phyloP scores from a whole-genome alignment of 2,888 invertebrate genomes.

The Lasioglossum oenotherae region DNA sequence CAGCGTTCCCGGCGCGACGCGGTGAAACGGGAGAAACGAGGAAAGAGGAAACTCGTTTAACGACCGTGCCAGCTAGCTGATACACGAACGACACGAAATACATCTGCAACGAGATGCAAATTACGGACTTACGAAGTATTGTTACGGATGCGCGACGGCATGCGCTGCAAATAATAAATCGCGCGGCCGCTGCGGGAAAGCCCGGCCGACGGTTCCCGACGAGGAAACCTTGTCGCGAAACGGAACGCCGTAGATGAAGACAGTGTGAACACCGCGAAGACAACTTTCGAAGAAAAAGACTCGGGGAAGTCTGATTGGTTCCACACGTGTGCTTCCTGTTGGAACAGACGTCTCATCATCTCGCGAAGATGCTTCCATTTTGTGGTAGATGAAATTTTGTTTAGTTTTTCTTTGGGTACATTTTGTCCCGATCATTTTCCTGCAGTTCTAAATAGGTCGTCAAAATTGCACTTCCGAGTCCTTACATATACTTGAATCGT shows the following conservation, averaged over 20 bases:
- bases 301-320: neutral
- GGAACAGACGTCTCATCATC: neutral
- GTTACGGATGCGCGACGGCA: slow-evolving; percentile 66
- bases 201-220: neutral
- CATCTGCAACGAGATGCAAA: slow-evolving; percentile 73
- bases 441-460: neutral
- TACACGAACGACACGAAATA: slow-evolving; percentile 72
- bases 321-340: neutral
- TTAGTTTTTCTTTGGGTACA: neutral
- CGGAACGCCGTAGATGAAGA: neutral
- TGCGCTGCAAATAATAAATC: slow-evolving; percentile 71
- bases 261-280: neutral
- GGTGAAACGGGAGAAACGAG: slow-evolving; percentile 40
- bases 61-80: slow-evolving; percentile 66
- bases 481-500: neutral
- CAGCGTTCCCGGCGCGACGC: slow-evolving; percentile 39
- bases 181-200: slow-evolving; percentile 6
- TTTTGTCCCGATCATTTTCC: neutral
- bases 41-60: slow-evolving; percentile 70
- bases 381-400: neutral
- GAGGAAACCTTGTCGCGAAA: neutral
- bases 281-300: neutral
- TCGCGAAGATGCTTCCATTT: neutral
- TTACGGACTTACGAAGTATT: slow-evolving; percentile 72
- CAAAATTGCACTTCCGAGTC: neutral